Evolutionary conservation across 2,888 invertebrate genomes (phyloP).

Genomic region (Psylliodes chrysocephalus): DNA sequence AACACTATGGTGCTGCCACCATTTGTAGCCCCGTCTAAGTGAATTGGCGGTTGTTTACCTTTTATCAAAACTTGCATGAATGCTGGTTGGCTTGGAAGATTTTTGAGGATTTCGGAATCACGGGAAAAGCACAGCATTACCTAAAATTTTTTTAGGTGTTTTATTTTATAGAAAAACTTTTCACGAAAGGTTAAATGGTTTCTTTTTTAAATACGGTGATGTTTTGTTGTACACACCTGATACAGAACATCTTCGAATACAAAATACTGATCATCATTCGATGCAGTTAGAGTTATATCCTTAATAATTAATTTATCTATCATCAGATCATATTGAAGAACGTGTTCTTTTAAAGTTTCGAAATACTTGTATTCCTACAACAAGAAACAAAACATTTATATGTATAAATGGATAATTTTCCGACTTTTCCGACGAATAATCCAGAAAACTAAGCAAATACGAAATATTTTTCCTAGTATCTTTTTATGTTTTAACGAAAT

Average conservation of each 20-base stretch:
- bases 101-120: slow-evolving; percentile 81
- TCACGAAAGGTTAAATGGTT: no score
- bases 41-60: slow-evolving; percentile 71
- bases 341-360: slow-evolving; percentile 81
- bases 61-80: slow-evolving; percentile 81
- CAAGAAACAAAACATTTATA: no score
- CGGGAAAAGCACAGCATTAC: slow-evolving; percentile 92
- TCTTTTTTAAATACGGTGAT: no score
- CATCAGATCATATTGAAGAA: slow-evolving; percentile 89
- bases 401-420: no score
- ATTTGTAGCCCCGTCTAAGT: neutral
- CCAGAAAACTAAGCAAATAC: no score
- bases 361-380: slow-evolving; percentile 80
- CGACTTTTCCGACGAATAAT: no score
- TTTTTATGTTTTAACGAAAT: no score
- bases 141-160: no score
- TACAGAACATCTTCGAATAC: slow-evolving; percentile 96
- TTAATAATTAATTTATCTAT: slow-evolving; percentile 95
- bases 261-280: slow-evolving; percentile 97
- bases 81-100: slow-evolving; percentile 72
- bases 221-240: slow-evolving; percentile 13
- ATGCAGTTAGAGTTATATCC: slow-evolving; percentile 94
- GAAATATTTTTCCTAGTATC: no score
- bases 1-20: slow-evolving; percentile 72
- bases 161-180: no score